Evolutionary conservation across 2,113 vertebrate species (phyloP).

Genomic region (Stictonetta naevosa): DNA sequence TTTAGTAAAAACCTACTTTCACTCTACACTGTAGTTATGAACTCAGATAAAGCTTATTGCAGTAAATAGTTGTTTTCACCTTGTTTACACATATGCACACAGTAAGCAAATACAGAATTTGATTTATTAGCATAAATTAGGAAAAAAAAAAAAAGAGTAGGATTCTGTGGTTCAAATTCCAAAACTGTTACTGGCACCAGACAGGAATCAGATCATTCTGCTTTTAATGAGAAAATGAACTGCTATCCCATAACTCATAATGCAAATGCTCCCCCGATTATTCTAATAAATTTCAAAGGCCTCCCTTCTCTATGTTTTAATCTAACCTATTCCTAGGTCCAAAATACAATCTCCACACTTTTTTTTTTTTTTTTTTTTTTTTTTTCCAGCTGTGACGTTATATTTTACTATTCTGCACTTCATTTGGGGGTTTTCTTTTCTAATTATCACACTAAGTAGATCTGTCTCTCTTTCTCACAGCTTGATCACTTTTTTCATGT

Average conservation of each 20-base stretch:
- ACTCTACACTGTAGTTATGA: background rate
- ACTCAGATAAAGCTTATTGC: background rate
- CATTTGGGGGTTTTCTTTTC: constrained; percentile 48
- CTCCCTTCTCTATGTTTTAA: background rate
- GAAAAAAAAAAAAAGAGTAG: too few species aligned
- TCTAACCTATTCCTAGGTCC: background rate
- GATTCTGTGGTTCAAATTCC: background rate
- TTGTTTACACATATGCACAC: background rate
- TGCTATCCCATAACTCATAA: background rate
- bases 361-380: background rate
- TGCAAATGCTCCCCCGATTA: background rate
- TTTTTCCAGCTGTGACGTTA: constrained; percentile 17
- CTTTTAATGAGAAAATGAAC: background rate
- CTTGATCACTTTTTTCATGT: constrained; percentile 64
- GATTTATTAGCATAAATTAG: background rate
- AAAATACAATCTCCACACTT: background rate
- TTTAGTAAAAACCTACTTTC: background rate
- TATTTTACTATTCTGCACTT: constrained; percentile 38
- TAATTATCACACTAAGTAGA: constrained; percentile 69
- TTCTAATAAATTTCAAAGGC: background rate
- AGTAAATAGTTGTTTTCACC: background rate
- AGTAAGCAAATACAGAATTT: background rate
- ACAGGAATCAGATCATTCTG: background rate
- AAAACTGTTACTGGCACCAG: background rate
- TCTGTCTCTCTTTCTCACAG: constrained; percentile 61